Conservation (phyloP, 2,888 invertebrate species). For the Thyatira batis region DNA sequence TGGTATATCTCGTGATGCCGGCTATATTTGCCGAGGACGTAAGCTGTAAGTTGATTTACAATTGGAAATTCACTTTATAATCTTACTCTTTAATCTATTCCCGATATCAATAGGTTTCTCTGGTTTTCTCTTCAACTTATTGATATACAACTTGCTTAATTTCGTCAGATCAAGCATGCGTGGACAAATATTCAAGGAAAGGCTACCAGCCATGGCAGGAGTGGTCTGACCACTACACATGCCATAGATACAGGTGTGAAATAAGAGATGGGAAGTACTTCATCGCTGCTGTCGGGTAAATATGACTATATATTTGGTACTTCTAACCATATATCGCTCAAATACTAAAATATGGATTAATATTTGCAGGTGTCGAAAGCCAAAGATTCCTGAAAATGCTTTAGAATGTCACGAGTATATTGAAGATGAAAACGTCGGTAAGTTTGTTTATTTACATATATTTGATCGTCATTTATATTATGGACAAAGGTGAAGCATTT, state of each 20-base stretch:
- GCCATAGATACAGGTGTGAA: conserved; percentile 74
- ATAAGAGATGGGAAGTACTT: conserved; percentile 77
- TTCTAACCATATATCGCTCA: neutral
- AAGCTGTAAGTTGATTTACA: conserved; percentile 61
- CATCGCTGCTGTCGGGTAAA: conserved; percentile 76
- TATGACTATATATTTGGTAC: neutral
- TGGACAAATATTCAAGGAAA: conserved; percentile 78
- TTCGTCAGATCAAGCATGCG: conserved; percentile 72
- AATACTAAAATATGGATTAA: neutral
- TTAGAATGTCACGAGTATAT: conserved; percentile 77
- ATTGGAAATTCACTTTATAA: neutral
- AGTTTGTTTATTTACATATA: conserved; percentile 24
- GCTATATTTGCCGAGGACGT: conserved; percentile 63
- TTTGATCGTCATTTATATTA: neutral
- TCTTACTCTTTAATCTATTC: neutral
- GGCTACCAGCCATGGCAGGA: conserved; percentile 79
- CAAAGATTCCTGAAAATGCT: conserved; percentile 77
- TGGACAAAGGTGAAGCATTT: neutral
- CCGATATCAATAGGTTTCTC: neutral
- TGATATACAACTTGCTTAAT: neutral
- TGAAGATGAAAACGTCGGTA: conserved; percentile 78
- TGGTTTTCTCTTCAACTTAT: neutral
- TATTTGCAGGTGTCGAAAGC: conserved; percentile 65
- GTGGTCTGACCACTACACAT: conserved; percentile 78
- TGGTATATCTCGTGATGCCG: conserved; percentile 47